phyloP scores from a whole-genome alignment of 1,140 invertebrate genomes.

The Cheumatopsyche charites region DNA sequence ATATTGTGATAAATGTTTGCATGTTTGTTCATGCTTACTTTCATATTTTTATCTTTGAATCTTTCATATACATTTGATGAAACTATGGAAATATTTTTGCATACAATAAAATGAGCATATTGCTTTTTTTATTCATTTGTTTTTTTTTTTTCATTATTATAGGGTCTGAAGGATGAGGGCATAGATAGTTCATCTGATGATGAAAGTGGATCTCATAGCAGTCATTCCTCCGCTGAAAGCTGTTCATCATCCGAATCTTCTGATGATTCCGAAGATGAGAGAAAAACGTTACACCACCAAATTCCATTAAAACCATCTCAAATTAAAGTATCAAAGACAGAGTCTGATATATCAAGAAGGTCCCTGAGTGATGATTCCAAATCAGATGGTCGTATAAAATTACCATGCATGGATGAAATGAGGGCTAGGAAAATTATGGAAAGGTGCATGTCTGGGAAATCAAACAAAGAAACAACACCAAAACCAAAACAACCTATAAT shows the following conservation, averaged over 20 bases:
- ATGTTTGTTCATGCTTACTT: conserved; percentile 3
- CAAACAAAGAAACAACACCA: conserved; percentile 35
- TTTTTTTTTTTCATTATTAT: conserved; percentile 24
- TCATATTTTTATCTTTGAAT: not conserved
- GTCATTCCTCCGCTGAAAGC: conserved; percentile 58
- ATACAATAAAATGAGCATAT: not conserved
- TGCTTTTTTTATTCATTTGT: not conserved
- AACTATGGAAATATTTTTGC: not conserved
- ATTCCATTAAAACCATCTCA: conserved; percentile 54
- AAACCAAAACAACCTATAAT: conserved; percentile 8
- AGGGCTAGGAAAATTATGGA: conserved; percentile 45
- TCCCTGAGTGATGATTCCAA: conserved; percentile 40
- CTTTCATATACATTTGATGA: too few species aligned
- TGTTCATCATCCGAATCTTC: conserved; percentile 60
- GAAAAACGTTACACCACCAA: conserved; percentile 43
- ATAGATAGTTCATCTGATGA: conserved; percentile 62
- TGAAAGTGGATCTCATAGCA: conserved; percentile 56
- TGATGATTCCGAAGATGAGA: conserved; percentile 49
- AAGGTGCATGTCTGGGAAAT: conserved; percentile 36
- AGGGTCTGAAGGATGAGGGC: conserved; percentile 61
- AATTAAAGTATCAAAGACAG: conserved; percentile 57
- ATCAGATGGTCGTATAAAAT: conserved; percentile 37
- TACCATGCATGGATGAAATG: conserved; percentile 46
- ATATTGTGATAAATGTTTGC: conserved; percentile 13
- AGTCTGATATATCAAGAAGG: conserved; percentile 54